Base-by-base conservation (phyloP, 2,113 vertebrate genomes). In the Acanthisitta chloris region DNA sequence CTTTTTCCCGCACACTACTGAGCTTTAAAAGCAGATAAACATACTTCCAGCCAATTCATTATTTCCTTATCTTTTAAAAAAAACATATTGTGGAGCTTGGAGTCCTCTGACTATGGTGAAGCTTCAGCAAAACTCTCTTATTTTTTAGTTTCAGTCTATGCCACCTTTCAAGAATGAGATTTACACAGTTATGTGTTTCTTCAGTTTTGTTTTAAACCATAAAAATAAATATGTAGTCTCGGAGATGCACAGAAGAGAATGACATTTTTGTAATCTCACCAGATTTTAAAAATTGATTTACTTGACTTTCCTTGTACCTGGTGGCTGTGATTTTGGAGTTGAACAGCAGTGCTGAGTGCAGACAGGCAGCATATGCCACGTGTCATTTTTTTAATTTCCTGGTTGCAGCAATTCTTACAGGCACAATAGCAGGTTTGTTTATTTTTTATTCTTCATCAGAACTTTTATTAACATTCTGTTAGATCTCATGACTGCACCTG, bases 391-490 rank as follows among this genome's bases (percentile, higher is more conserved):
- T 88, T 93, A 88, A 97, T 97, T 97, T 97, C 96, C 96, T 96
- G 96, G 51, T 95, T 83, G 92, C 89, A 90, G 92, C 96, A 81
- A 90, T 88, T 96, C 85, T 94, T 96, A 79, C 48, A 79, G 92
- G 91, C 86, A 93, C 88, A 89, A 96, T 43, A 94, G 88, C 48
- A 90, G 91, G 76, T 67, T 94, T 96, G 87, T 96, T 97, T 97
- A 48, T 82, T 96, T 95, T 94, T 95, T 90, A 57, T 94, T 96
- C 97, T 94, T 96, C 92, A 48, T 95, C 93, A 94, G 85, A 76
- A 40, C 65, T 92, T 96, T 95, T 97, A 97, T 96, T 96, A 97
- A 96, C 87, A 92, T 97, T 71, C 92, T 95, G 89, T 85, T 94
- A 78, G 92, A 86, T 90, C 89, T 91, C 58, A 46, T 65, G 58